Evolutionary conservation across 1,140 invertebrate genomes (phyloP).

Genomic region (Drosophila takahashii): DNA sequence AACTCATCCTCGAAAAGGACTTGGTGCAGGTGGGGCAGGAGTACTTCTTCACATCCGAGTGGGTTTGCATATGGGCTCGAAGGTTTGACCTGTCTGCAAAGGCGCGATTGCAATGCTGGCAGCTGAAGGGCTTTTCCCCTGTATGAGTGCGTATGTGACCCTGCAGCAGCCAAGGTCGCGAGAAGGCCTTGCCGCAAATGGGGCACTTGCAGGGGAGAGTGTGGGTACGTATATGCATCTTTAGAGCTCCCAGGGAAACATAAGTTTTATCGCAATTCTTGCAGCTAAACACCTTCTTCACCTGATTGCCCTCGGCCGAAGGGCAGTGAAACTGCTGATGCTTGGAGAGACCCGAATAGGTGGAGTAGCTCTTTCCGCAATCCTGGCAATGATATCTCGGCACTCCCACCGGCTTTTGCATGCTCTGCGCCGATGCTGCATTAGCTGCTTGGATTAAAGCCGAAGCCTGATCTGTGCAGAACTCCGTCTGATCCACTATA

Average conservation of each 20-base stretch:
- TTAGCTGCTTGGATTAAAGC: conserved; percentile 77
- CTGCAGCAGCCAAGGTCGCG: conserved; percentile 97
- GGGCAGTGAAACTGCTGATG: conserved; percentile 98
- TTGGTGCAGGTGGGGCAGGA: conserved; percentile 96
- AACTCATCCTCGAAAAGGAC: conserved; percentile 98
- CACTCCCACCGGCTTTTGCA: conserved; percentile 80
- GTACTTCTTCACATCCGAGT: conserved; percentile 99
- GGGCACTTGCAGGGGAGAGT: conserved; percentile 99
- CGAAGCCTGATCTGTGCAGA: conserved; percentile 76
- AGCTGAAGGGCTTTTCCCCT: conserved; percentile 98
- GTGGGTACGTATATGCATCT: conserved; percentile 99
- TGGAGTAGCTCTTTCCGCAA: conserved; percentile 98
- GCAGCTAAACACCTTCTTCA: conserved; percentile 97
- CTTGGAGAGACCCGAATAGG: conserved; percentile 97
- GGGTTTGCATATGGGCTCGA: conserved; percentile 97
- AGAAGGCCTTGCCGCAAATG: conserved; percentile 98
- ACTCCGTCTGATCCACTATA: conserved; percentile 76
- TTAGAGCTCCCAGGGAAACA: conserved; percentile 96
- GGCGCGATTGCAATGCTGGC: conserved; percentile 96
- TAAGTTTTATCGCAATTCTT: conserved; percentile 99
- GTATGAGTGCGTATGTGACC: conserved; percentile 97
- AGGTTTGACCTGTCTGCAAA: conserved; percentile 99
- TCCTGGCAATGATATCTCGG: conserved; percentile 94
- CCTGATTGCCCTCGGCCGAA: conserved; percentile 91
- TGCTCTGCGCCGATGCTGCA: conserved; percentile 70